Conservation (phyloP, 2,797 vertebrate genomes). For the Argentina silus region DNA sequence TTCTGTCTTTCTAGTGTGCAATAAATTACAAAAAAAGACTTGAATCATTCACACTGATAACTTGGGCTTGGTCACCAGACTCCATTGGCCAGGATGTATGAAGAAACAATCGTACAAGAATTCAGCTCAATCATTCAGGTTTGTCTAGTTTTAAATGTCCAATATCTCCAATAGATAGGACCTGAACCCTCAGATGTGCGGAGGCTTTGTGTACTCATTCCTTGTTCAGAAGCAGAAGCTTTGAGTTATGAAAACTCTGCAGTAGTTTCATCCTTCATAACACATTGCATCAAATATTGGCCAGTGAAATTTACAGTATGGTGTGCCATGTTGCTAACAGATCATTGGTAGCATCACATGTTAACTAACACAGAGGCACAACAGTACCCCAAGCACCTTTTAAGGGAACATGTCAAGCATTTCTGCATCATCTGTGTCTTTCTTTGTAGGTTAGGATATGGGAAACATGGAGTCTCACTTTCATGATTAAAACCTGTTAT, state of each 20-base stretch:
- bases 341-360: background rate
- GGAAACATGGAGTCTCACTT: constrained; percentile 20
- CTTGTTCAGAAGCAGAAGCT: background rate
- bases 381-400: background rate
- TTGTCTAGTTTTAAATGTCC: no score
- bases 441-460: constrained; percentile 24
- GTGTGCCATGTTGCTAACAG: background rate
- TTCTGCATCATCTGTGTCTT: constrained; percentile 6
- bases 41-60: no score
- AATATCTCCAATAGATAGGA: no score
- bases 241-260: no score
- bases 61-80: no score
- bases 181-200: background rate
- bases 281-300: background rate
- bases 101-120: no score
- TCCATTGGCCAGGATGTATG: no score
- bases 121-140: no score
- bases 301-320: background rate
- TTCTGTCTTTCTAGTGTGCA: no score
- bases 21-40: no score
- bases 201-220: background rate
- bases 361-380: background rate
- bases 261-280: background rate
- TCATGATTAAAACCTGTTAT: constrained; percentile 30
- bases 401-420: background rate